These are phyloP conservation scores for Calephelis nemesis DNA, from an alignment of 1,140 invertebrate species.

Conservation along the genomic window DNA sequence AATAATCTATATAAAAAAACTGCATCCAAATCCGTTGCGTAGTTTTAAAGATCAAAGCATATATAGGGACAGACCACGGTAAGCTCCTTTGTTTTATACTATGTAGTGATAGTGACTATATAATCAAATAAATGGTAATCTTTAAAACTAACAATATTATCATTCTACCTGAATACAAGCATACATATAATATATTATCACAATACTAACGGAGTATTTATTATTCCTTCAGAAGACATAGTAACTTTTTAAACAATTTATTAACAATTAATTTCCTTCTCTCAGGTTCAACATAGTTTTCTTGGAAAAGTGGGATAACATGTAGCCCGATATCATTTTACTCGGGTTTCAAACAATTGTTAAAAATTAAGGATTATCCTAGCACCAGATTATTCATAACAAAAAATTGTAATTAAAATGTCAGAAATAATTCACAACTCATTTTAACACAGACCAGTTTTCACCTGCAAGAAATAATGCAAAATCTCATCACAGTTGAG, in stretches of 20 bases:
- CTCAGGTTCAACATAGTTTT: background rate
- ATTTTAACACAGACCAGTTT: background rate
- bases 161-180: too few relatives aligned
- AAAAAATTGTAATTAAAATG: background rate
- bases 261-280: background rate
- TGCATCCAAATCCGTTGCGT: too few relatives aligned
- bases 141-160: too few relatives aligned
- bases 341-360: background rate
- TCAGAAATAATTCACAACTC: background rate
- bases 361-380: conserved; percentile 9
- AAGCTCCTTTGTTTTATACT: too few relatives aligned
- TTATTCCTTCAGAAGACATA: too few relatives aligned
- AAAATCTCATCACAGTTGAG: background rate
- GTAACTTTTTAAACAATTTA: background rate
- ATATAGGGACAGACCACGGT: too few relatives aligned
- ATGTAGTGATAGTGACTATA: too few relatives aligned
- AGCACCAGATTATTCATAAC: background rate
- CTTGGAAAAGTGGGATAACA: background rate
- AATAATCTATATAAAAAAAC: too few relatives aligned
- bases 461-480: conserved; percentile 3
- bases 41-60: too few relatives aligned
- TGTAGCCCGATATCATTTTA: background rate
- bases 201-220: too few relatives aligned
- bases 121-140: too few relatives aligned
- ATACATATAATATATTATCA: too few relatives aligned